A percentile compares a stretch with the other conserved stretches of the same genome.
phyloP scores from a whole-genome alignment of 35 echinoderm and acorn worm species.

The Apostichopus japonicus region DNA sequence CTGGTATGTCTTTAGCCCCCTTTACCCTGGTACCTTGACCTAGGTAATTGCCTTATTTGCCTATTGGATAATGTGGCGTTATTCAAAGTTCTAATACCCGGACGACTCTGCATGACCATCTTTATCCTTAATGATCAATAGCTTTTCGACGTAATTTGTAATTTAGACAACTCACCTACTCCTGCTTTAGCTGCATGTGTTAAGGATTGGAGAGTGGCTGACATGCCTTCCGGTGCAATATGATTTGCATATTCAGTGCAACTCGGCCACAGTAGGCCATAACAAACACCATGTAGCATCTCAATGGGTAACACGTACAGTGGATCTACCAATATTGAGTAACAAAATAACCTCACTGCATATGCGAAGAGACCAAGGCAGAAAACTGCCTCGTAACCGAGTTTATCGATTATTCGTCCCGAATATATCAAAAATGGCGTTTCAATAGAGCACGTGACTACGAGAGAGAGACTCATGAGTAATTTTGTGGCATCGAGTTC shows the following conservation, averaged over 20 bases:
- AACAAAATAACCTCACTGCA: conserved; percentile 58
- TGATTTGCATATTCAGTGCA: conserved; percentile 67
- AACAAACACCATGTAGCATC: conserved; percentile 72
- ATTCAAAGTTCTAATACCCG: too few relatives aligned
- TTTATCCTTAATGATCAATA: too few relatives aligned
- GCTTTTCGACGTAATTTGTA: too few relatives aligned
- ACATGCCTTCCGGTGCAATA: conserved; percentile 76
- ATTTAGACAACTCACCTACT: conserved; percentile 57
- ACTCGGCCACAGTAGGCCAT: conserved; percentile 72
- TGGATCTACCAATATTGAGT: conserved; percentile 66
- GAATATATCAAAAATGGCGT: conserved; percentile 64
- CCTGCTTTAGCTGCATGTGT: conserved; percentile 55
- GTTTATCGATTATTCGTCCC: conserved; percentile 47
- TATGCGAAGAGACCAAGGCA: conserved; percentile 67
- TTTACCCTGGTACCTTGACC: neutral
- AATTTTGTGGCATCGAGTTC: conserved; percentile 56
- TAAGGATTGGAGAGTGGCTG: conserved; percentile 69
- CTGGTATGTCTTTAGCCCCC: too few relatives aligned
- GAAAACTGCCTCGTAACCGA: conserved; percentile 65
- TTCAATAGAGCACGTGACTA: conserved; percentile 60
- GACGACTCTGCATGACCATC: too few relatives aligned
- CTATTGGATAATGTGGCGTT: neutral
- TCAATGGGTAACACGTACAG: conserved; percentile 64
- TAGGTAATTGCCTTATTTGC: neutral
- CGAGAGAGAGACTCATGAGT: conserved; percentile 59